Conservation (phyloP, 2,113 vertebrate species). For the Larimichthys crocea region DNA sequence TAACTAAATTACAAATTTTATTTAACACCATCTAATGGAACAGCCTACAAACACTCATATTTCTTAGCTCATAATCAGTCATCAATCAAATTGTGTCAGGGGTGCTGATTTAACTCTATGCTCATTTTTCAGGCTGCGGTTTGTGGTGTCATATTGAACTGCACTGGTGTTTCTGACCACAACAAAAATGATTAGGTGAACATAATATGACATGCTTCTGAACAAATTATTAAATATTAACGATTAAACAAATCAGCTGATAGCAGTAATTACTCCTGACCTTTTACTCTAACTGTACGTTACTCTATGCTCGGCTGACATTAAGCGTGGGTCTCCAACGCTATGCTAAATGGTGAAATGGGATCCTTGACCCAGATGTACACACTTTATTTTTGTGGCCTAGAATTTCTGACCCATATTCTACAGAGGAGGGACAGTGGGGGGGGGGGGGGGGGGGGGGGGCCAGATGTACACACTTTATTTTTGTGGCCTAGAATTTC, state of each 20-base stretch:
- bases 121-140: neutral
- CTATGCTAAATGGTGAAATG: slow-evolving; percentile 47
- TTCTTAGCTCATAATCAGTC: neutral
- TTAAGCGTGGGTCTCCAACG: neutral
- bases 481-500: slow-evolving; percentile 55
- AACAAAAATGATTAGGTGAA: neutral
- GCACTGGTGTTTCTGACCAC: neutral
- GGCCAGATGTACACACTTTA: slow-evolving; percentile 49
- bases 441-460: accelerated
- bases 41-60: neutral
- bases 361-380: slow-evolving; percentile 58
- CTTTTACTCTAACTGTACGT: slow-evolving; percentile 13
- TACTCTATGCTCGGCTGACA: neutral
- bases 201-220: neutral
- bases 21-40: neutral
- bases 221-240: neutral
- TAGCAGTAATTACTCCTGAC: slow-evolving; percentile 4
- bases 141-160: neutral
- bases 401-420: slow-evolving; percentile 68
- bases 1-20: neutral
- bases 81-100: neutral
- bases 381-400: slow-evolving; percentile 43
- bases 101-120: neutral
- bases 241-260: neutral
- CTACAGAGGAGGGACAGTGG: neutral